Percentiles rank a stretch among this genome's conserved stretches.
phyloP scores from a whole-genome alignment of 2,113 vertebrate genomes.

The Pelmatolapia mariae region DNA sequence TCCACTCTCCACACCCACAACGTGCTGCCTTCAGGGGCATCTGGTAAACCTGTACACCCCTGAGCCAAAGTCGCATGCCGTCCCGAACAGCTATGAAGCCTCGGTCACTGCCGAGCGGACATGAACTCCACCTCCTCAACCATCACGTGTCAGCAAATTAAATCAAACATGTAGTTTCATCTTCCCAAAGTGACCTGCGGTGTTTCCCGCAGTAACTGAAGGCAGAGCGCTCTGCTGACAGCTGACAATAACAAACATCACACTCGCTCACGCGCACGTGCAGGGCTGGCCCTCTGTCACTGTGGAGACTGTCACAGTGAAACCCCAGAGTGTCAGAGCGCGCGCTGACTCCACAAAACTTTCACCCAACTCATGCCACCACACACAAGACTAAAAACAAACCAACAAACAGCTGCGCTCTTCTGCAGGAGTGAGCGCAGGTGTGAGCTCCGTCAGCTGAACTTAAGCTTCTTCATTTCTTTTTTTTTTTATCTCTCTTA shows the following conservation, averaged over 20 bases:
- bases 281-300: not conserved
- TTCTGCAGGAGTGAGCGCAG: not conserved
- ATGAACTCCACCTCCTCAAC: not conserved
- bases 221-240: not conserved
- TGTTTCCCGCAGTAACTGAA: not conserved
- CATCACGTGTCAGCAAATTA: not conserved
- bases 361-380: not conserved
- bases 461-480: not conserved
- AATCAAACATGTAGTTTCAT: not conserved
- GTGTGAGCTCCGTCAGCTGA: not conserved
- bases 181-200: not conserved
- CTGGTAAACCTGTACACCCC: not conserved
- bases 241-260: not conserved
- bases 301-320: not conserved
- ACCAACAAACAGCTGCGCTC: not conserved
- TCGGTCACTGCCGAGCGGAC: not conserved
- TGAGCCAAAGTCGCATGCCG: not conserved
- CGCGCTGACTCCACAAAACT: not conserved
- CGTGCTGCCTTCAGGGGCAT: slow-evolving; percentile 31
- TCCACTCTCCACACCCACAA: not conserved
- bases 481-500: slow-evolving; percentile 21
- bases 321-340: not conserved
- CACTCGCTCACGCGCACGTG: not conserved
- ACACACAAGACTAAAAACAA: not conserved
- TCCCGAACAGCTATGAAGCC: not conserved